phyloP scores from a whole-genome alignment of 2,113 vertebrate species.

The Neolamprologus hecqui region DNA sequence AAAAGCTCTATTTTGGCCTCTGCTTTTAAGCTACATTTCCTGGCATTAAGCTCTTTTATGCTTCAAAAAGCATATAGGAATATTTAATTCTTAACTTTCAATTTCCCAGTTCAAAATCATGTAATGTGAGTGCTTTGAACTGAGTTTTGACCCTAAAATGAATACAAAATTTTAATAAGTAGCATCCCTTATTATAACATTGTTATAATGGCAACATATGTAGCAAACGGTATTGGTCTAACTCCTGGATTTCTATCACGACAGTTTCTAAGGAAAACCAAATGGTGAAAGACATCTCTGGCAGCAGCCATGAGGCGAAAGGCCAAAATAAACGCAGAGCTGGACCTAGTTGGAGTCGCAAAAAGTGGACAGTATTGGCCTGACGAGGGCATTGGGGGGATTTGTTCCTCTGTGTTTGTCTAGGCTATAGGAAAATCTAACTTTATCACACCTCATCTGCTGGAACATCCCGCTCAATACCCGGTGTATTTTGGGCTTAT shows the following conservation, averaged over 20 bases:
- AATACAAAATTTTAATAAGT: background rate
- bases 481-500: conserved; percentile 47
- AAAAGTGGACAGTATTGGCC: background rate
- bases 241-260: background rate
- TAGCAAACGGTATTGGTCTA: background rate
- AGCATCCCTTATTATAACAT: background rate
- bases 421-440: background rate
- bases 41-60: background rate
- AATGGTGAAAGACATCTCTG: background rate
- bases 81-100: background rate
- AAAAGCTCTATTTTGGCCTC: background rate
- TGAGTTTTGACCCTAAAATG: background rate
- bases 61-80: background rate
- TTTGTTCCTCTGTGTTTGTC: background rate
- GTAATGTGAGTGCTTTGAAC: background rate
- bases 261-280: background rate
- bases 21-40: background rate
- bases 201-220: background rate
- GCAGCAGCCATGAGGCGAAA: background rate
- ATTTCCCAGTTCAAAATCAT: background rate
- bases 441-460: conserved; percentile 16
- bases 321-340: background rate
- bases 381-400: background rate
- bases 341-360: background rate
- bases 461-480: conserved; percentile 11